Conservation (phyloP, 2,797 vertebrate genomes). For the Alauda arvensis region DNA sequence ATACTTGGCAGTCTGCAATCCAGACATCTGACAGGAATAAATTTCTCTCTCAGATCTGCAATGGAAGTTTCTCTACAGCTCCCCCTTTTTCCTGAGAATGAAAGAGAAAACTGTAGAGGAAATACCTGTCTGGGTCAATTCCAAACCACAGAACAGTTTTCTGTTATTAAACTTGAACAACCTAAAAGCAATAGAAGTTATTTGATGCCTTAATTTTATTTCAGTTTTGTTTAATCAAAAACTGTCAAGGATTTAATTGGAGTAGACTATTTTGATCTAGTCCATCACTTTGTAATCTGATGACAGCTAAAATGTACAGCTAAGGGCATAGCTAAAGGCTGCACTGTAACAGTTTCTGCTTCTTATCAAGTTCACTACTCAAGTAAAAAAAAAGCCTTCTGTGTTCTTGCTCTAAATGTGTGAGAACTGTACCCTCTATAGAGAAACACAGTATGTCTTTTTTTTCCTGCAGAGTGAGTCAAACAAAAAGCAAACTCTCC, state of each 20-base stretch:
- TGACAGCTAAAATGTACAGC: not conserved
- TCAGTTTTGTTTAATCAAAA: not conserved
- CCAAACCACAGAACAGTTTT: slow-evolving; percentile 4
- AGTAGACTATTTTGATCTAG: not conserved
- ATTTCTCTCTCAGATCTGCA: not conserved
- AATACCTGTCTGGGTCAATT: slow-evolving; percentile 16
- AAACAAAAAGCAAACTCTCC: not conserved
- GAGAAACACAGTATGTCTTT: not conserved
- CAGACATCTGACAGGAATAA: not conserved
- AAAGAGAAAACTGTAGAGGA: slow-evolving; percentile 9
- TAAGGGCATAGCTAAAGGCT: not conserved
- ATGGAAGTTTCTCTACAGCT: not conserved
- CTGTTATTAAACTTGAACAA: not conserved
- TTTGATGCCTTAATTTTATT: not conserved
- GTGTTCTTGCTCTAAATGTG: not conserved
- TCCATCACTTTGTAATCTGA: not conserved
- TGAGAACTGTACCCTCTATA: not conserved
- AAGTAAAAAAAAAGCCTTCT: not conserved
- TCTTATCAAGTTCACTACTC: not conserved
- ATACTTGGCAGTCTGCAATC: not conserved
- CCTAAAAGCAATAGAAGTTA: not conserved
- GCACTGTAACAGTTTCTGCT: not conserved
- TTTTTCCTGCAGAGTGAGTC: not conserved
- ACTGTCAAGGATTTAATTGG: not conserved
- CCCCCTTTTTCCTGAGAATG: not conserved